phyloP scores from a whole-genome alignment of 2,888 invertebrate species.

The Flexamia atlantica region DNA sequence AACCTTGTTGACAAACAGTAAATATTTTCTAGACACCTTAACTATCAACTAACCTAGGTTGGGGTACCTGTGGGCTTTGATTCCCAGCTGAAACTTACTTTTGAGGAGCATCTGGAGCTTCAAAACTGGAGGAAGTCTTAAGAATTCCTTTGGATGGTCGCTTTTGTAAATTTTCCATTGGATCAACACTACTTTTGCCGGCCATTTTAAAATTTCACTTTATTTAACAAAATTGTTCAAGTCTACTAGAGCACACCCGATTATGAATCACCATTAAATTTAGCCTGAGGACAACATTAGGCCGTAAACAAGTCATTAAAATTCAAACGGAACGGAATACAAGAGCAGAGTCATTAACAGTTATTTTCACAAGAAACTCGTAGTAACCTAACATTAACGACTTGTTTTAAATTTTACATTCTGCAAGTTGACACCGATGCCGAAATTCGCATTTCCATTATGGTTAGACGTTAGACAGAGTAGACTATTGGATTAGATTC shows the following conservation, averaged over 20 bases:
- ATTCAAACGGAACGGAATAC: not conserved
- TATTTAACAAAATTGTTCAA: not conserved
- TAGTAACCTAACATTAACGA: not conserved
- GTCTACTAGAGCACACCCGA: not conserved
- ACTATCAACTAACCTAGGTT: too few relatives aligned
- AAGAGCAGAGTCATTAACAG: not conserved
- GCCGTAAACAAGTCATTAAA: not conserved
- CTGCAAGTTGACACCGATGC: not conserved
- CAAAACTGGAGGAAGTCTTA: conserved; percentile 95
- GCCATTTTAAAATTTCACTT: conserved; percentile 59
- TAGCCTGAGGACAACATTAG: not conserved
- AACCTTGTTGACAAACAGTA: too few relatives aligned
- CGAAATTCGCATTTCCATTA: too few relatives aligned
- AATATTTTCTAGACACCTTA: too few relatives aligned
- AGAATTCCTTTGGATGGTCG: conserved; percentile 94
- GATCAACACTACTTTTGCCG: conserved; percentile 65
- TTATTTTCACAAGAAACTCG: not conserved
- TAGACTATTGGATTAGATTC: too few relatives aligned
- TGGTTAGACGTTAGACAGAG: too few relatives aligned
- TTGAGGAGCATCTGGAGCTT: conserved; percentile 79
- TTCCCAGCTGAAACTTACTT: conserved; percentile 70
- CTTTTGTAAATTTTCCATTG: conserved; percentile 87
- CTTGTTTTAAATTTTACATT: not conserved
- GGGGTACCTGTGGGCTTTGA: too few relatives aligned
- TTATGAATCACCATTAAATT: conserved; percentile 1